Evolutionary conservation across 2,888 invertebrate species (phyloP).

Genomic region (Oscheius myriophilus): DNA sequence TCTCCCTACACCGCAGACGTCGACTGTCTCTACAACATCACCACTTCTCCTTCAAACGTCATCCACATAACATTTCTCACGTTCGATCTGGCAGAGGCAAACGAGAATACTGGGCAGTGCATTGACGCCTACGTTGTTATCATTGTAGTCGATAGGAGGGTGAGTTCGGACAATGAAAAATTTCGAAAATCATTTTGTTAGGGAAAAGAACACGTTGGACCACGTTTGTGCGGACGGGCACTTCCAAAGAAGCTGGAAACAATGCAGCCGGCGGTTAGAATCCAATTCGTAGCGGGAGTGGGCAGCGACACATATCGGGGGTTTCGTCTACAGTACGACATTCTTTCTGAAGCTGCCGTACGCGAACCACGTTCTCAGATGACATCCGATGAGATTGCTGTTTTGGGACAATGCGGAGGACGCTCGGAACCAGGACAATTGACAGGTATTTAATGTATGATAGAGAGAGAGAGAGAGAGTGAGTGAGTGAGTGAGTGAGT

Average conservation of each 20-base stretch:
- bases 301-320: constrained; percentile 35
- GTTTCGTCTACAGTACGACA: constrained; percentile 56
- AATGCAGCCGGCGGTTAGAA: constrained; percentile 49
- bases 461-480: too few relatives aligned
- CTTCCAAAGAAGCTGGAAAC: constrained; percentile 51
- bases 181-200: constrained; percentile 17
- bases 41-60: constrained; percentile 52
- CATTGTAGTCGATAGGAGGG: constrained; percentile 51
- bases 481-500: too few relatives aligned
- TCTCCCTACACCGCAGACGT: constrained; percentile 50
- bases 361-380: constrained; percentile 39
- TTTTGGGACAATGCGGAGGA: constrained; percentile 37
- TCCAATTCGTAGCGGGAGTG: constrained; percentile 45
- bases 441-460: constrained; percentile 21
- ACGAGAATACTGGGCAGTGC: constrained; percentile 55
- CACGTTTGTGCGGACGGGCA: constrained; percentile 52
- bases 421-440: constrained; percentile 40
- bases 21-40: constrained; percentile 58
- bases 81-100: constrained; percentile 56
- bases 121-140: constrained; percentile 66
- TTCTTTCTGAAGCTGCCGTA: constrained; percentile 63
- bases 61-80: constrained; percentile 58
- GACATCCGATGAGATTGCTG: constrained; percentile 22
- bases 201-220: constrained; percentile 55
- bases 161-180: constrained; percentile 14